Percentiles rank a stretch among this genome's conserved stretches.
Evolutionary conservation across 2,888 invertebrate species (phyloP).

Genomic region (Eupithecia dodoneata): DNA sequence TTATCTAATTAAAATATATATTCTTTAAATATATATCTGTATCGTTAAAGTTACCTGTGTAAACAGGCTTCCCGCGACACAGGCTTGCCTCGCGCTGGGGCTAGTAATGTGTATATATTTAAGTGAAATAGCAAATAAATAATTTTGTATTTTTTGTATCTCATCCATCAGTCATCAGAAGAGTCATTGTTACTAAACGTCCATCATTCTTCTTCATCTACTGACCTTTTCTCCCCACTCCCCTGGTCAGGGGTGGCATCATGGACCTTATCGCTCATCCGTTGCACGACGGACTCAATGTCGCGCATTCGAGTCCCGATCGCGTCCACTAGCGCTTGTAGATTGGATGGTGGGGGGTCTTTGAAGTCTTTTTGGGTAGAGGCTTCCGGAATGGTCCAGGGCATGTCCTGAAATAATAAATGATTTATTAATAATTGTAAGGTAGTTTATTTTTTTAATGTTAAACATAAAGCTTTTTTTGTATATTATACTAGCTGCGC

Average conservation of each 20-base stretch:
- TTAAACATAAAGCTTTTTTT: no score
- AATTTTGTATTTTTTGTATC: background rate
- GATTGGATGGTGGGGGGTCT: constrained; percentile 56
- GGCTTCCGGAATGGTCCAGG: constrained; percentile 41
- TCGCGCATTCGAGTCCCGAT: constrained; percentile 76
- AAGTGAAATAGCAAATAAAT: no score
- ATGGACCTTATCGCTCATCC: constrained; percentile 74
- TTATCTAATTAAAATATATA: no score
- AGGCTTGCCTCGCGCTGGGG: no score
- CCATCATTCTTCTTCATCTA: background rate
- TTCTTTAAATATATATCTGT: no score
- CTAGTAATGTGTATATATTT: no score
- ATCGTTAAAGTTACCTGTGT: no score
- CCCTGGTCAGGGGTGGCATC: constrained; percentile 47
- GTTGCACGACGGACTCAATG: constrained; percentile 71
- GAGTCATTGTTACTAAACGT: background rate
- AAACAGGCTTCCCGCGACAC: no score
- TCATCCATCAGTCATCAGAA: no score
- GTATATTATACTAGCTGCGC: no score
- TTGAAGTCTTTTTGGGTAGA: constrained; percentile 49
- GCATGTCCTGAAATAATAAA: background rate
- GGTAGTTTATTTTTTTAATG: no score
- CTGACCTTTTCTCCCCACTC: constrained; percentile 61
- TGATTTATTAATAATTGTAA: background rate
- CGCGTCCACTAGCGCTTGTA: constrained; percentile 74